A percentile compares a stretch with the other conserved stretches of the same genome.
These are phyloP conservation scores for Drosophila subsilvestris DNA, from an alignment of 2,888 invertebrate genomes.

Conservation along the genomic window DNA sequence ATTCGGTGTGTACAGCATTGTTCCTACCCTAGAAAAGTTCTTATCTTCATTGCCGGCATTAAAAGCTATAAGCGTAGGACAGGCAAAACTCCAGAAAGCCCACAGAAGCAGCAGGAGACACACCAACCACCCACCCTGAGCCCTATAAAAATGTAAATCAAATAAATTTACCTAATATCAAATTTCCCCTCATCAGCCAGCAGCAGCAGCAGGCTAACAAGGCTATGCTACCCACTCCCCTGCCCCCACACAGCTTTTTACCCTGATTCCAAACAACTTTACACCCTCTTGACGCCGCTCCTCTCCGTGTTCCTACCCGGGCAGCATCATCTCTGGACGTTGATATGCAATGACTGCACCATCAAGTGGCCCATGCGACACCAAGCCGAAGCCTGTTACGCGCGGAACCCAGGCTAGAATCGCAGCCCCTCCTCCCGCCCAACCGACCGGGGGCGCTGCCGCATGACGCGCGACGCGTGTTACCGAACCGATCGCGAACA, in stretches of 20 bases:
- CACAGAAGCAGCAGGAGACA: constrained; percentile 69
- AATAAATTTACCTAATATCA: constrained; percentile 82
- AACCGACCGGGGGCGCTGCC: no score
- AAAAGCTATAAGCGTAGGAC: constrained; percentile 76
- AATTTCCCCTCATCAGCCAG: constrained; percentile 73
- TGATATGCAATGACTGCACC: no score
- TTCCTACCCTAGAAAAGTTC: constrained; percentile 62
- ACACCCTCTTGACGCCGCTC: constrained; percentile 36
- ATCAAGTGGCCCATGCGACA: no score
- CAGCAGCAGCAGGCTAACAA: constrained; percentile 41
- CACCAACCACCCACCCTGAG: constrained; percentile 35
- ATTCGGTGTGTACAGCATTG: constrained; percentile 37
- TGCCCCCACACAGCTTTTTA: constrained; percentile 7
- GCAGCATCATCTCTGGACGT: constrained; percentile 67
- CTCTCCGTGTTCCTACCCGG: constrained; percentile 8
- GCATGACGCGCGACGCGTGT: no score
- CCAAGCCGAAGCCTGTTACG: no score
- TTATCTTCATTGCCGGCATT: constrained; percentile 74
- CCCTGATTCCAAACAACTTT: constrained; percentile 31
- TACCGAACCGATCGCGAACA: no score
- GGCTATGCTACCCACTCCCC: constrained; percentile 29
- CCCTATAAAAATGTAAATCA: constrained; percentile 80
- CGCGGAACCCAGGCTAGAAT: no score
- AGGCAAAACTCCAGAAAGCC: constrained; percentile 43
- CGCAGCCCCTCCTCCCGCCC: no score